Evolutionary conservation across 1,140 invertebrate genomes (phyloP), one percentile per base, ranked within the genome.

Genomic region (Lethrus apterus): DNA sequence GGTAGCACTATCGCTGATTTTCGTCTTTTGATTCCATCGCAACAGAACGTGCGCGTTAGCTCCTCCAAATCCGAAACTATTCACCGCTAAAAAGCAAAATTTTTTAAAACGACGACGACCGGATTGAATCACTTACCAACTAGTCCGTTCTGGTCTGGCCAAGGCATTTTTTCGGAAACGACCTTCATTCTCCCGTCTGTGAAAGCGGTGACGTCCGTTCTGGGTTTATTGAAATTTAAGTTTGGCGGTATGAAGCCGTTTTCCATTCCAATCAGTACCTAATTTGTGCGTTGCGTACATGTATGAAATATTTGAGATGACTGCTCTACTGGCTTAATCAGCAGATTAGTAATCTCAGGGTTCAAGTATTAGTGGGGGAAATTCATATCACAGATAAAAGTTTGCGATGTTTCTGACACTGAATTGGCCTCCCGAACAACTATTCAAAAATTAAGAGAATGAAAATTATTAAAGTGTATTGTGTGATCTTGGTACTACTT

Each of bases 171-270:
- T 32, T 86, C 77, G 0, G 76, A 76, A 1, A 90, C 78, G 2
- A 85, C 80, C 57, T 80, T 70, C 5, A 93, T 66, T 21, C 77
- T 67, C 0, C 84, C 85, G 50, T 87, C 78, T 3, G 69, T 57
- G 1, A 93, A 66, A 0, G 81, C 79, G n/a, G 76, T 67, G 31
- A 93, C 86, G 20, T 83, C 77, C 18, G 79, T 72, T 56, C 86
- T 86, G 4, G 87, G 79, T 2, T 65, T 71, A 2, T 75, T 70
- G 64, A 76, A 91, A 66, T 93, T 80, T 13, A 93, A 71, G 60
- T 93, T 93, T 3, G 86, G 82, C 9, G 86, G 80, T 51, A 93
- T 78, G 3, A 73, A 67, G 13, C 79, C 78, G 2, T 76, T 78
- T 62, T 86, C 79, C 68, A 90, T 86, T 0, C 84, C 78, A 30